These are phyloP conservation scores for Pomacea maculata DNA, from an alignment of 1,140 invertebrate species.

Conservation along the genomic window DNA sequence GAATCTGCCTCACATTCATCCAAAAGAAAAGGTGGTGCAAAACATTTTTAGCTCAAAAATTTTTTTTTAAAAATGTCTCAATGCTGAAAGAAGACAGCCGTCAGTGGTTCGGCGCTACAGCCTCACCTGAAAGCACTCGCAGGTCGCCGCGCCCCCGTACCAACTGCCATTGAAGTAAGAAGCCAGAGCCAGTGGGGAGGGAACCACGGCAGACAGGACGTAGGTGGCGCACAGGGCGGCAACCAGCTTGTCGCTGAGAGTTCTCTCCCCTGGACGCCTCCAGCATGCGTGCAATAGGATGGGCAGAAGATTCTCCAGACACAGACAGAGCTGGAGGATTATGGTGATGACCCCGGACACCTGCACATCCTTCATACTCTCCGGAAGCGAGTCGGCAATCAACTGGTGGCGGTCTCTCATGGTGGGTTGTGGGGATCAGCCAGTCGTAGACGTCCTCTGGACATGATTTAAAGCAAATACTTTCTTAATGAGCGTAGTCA, in stretches of 20 bases:
- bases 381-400: not conserved
- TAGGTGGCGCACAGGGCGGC: constrained; percentile 47
- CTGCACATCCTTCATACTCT: constrained; percentile 22
- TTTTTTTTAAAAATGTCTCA: too few relatives aligned
- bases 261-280: constrained; percentile 34
- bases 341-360: constrained; percentile 42
- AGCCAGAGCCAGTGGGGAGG: constrained; percentile 42
- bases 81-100: too few relatives aligned
- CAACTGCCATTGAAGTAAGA: constrained; percentile 45
- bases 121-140: constrained; percentile 43
- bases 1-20: too few relatives aligned
- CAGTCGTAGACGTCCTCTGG: too few relatives aligned
- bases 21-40: too few relatives aligned
- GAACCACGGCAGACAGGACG: constrained; percentile 50
- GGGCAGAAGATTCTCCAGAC: constrained; percentile 44
- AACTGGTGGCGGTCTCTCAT: not conserved
- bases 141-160: constrained; percentile 48
- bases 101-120: too few relatives aligned
- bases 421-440: too few relatives aligned
- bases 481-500: too few relatives aligned
- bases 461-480: too few relatives aligned
- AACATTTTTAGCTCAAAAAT: too few relatives aligned
- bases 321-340: constrained; percentile 36
- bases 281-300: constrained; percentile 34
- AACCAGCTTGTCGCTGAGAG: constrained; percentile 42